These are phyloP conservation scores for Thalassaphorura encarpata DNA, from an alignment of 1,140 invertebrate genomes.

Conservation along the genomic window DNA sequence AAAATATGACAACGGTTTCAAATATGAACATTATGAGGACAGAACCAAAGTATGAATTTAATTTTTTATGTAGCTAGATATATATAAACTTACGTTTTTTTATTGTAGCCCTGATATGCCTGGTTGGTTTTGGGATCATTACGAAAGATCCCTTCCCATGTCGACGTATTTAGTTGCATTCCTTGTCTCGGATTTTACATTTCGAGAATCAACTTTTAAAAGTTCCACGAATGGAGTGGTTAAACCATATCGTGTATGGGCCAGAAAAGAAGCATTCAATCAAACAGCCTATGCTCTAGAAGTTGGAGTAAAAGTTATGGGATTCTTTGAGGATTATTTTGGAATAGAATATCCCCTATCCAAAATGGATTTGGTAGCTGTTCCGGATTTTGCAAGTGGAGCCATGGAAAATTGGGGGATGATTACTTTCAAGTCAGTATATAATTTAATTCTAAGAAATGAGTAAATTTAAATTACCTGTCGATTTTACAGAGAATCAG, in stretches of 20 bases:
- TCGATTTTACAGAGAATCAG: not conserved
- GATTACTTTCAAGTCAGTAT: constrained; percentile 1
- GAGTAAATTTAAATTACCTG: not conserved
- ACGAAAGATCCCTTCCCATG: constrained; percentile 63
- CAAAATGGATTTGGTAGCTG: constrained; percentile 62
- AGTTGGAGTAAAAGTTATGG: constrained; percentile 68
- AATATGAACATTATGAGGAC: constrained; percentile 61
- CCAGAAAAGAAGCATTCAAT: constrained; percentile 41
- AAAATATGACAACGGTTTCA: constrained; percentile 57
- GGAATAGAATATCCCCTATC: constrained; percentile 64
- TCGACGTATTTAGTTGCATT: constrained; percentile 75
- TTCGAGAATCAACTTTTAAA: not conserved
- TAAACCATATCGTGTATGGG: constrained; percentile 52
- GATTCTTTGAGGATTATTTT: constrained; percentile 77
- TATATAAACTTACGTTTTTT: not conserved
- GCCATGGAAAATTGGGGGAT: constrained; percentile 7
- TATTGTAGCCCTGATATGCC: constrained; percentile 29
- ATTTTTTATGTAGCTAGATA: not conserved
- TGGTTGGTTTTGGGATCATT: constrained; percentile 53
- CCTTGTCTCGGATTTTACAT: constrained; percentile 59
- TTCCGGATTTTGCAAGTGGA: constrained; percentile 61
- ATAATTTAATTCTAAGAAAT: not conserved
- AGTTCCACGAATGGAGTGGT: too few relatives aligned
- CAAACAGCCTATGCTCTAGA: constrained; percentile 60
- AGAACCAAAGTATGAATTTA: constrained; percentile 40